phyloP scores from a whole-genome alignment of 2,797 vertebrate species.

The Morelia viridis region DNA sequence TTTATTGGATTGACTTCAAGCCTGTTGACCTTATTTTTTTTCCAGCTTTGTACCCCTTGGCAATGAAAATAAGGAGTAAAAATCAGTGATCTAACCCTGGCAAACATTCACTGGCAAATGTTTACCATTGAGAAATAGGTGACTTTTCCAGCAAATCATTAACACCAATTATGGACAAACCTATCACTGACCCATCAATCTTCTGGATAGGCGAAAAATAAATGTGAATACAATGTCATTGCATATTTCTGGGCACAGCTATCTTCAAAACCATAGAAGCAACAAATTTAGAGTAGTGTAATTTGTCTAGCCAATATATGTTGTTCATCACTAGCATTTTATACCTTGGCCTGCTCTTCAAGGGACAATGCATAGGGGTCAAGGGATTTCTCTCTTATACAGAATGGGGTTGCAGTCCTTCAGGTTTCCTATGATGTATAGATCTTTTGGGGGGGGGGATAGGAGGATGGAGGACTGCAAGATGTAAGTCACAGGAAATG shows the following conservation, averaged over 20 bases:
- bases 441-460: no score
- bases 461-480: no score
- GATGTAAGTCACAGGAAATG: no score
- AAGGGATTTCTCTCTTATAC: no score
- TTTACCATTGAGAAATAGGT: not conserved
- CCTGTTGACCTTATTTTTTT: not conserved
- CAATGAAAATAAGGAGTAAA: not conserved
- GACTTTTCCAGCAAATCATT: not conserved
- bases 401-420: no score
- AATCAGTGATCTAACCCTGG: not conserved
- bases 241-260: not conserved
- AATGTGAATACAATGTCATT: not conserved
- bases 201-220: not conserved
- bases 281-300: not conserved
- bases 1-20: not conserved
- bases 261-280: not conserved
- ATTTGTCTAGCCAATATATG: not conserved
- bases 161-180: not conserved
- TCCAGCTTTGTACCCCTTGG: not conserved
- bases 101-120: not conserved
- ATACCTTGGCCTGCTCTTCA: not conserved
- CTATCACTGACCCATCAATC: constrained; percentile 27
- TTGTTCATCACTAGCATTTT: not conserved
- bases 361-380: not conserved
- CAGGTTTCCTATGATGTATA: no score